Evolutionary conservation across 1,140 invertebrate species (phyloP).

Genomic region (Heliconius melpomene): DNA sequence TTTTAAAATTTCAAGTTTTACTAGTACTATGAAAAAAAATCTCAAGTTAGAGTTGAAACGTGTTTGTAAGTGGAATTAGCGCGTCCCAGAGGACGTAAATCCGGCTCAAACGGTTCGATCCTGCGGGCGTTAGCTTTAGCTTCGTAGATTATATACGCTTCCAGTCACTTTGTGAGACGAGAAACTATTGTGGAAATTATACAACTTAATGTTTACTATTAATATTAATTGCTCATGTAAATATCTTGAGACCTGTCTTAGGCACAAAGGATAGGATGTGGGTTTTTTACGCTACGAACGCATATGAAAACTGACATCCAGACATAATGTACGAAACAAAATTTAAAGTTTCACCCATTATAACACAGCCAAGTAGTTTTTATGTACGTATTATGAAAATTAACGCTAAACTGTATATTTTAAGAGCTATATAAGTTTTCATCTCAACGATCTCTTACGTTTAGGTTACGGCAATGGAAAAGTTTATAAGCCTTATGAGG

Average conservation of each 20-base stretch:
- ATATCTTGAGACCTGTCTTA: neutral
- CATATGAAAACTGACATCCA: neutral
- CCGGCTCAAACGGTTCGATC: conserved; percentile 38
- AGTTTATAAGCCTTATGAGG: conserved; percentile 16
- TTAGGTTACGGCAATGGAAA: neutral
- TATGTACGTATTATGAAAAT: neutral
- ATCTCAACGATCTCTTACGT: neutral
- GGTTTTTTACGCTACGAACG: neutral
- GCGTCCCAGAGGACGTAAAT: conserved; percentile 35
- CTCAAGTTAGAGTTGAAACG: conserved; percentile 17
- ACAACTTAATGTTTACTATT: neutral
- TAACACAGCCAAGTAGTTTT: neutral
- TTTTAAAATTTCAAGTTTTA: neutral
- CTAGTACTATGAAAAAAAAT: neutral
- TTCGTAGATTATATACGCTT: conserved; percentile 35
- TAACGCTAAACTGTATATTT: neutral
- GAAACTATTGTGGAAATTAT: conserved; percentile 10
- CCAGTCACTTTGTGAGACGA: conserved; percentile 33
- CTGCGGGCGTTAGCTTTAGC: conserved; percentile 28
- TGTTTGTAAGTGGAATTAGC: conserved; percentile 37
- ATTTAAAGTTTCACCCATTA: neutral
- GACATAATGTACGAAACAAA: neutral
- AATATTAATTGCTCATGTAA: neutral
- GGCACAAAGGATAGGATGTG: too few species aligned
- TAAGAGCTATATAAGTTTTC: conserved; percentile 4